Evolutionary conservation across 2,797 vertebrate genomes (phyloP), one percentile per base, ranked within the genome.

Genomic region (Halcyon leucocephala): DNA sequence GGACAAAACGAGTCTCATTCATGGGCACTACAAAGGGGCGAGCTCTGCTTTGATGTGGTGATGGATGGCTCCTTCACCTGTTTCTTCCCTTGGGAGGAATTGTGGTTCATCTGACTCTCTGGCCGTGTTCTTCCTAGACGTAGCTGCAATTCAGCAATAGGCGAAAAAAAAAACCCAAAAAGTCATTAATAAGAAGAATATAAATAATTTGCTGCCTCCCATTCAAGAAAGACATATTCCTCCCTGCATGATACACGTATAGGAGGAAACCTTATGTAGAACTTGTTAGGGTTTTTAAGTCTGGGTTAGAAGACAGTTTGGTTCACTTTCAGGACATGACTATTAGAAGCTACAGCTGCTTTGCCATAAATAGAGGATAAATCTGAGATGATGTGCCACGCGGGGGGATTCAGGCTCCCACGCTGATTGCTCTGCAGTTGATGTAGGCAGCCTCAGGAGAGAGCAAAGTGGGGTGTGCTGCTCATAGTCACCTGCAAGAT

Each of bases 11-110:
- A 52, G 86, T 13, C 82, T 52, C 83, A 86, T 93, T 93, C 81
- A 82, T 1, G 69, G 70, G 69, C 64, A n/a, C 65, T 74, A 92
- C 84, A 95, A 87, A 95, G 92, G 1, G 48, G 60, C 0, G 4
- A 83, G 82, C 82, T 72, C 64, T 58, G 71, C 92, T 97, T 95
- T 95, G 96, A 95, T 83, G 86, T 76, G 69, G 14, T 82, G 90
- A 19, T 77, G 71, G 52, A 76, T 81, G 93, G 76, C 49, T 54
- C 78, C 83, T 92, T 94, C 90, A 95, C 94, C 91, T 95, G 90
- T 52, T 94, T 69, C 81, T 85, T 49, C 79, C 87, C 71, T 82
- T 60, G 18, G 28, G 42, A 89, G 19, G 70, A 94, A 24, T 12
- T 13, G 33, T 6, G 7, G 0, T 93, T 69, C 52, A 29, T 44